Conservation (phyloP, 2,888 invertebrate species). For the Icerya purchasi region DNA sequence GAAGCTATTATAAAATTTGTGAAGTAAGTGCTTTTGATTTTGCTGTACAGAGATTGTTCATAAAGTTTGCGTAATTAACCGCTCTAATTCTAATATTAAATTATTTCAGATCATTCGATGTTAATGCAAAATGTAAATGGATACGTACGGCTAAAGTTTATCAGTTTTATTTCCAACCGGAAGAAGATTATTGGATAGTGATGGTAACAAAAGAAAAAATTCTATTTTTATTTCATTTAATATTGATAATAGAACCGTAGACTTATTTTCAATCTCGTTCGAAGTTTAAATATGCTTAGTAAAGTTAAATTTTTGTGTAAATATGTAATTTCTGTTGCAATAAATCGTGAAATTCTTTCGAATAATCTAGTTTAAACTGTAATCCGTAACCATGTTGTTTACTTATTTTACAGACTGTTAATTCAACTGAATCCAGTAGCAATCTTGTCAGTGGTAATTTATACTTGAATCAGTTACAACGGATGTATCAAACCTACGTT, state of each 20-base stretch:
- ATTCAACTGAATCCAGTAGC: background rate
- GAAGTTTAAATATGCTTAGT: no score
- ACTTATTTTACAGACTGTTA: background rate
- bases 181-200: conserved; percentile 73
- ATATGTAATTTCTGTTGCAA: no score
- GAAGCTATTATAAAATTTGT: conserved; percentile 91
- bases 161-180: conserved; percentile 70
- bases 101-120: conserved; percentile 50
- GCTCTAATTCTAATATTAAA: no score
- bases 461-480: background rate
- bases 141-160: conserved; percentile 75
- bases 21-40: conserved; percentile 38
- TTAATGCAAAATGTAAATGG: conserved; percentile 55
- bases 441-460: background rate
- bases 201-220: conserved; percentile 46
- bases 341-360: no score
- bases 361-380: no score
- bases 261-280: no score
- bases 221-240: no score
- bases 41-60: no score
- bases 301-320: no score
- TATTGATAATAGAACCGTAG: no score
- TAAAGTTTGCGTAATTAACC: no score
- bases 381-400: no score
- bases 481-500: background rate